Conservation (phyloP, 2,113 vertebrate species). For the Setophaga petechia region DNA sequence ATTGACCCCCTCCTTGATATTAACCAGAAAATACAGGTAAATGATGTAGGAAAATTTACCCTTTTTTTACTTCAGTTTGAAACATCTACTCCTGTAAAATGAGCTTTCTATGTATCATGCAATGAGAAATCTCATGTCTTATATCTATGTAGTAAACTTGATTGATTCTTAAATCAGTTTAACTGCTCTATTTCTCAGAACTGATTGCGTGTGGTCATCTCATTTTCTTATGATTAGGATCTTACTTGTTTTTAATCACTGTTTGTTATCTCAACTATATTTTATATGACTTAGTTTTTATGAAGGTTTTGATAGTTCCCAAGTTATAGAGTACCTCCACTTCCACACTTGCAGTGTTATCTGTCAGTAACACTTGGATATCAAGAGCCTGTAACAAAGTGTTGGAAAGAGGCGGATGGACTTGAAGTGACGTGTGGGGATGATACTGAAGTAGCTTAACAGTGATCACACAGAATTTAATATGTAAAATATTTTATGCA, state of each 20-base stretch:
- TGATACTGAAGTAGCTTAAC: background rate
- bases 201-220: background rate
- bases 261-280: background rate
- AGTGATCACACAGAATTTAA: background rate
- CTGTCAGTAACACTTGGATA: background rate
- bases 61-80: background rate
- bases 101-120: background rate
- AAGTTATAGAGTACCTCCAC: background rate
- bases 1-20: background rate
- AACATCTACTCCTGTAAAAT: background rate
- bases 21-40: background rate
- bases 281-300: background rate
- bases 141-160: background rate
- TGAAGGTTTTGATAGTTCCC: background rate
- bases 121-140: background rate
- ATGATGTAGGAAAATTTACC: background rate
- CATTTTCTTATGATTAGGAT: background rate
- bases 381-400: background rate
- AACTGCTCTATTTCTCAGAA: background rate
- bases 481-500: background rate
- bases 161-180: background rate
- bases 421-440: fast-evolving
- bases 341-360: background rate
- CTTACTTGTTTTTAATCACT: background rate
- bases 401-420: background rate